Percentiles rank a stretch among this genome's conserved stretches.
Evolutionary conservation across 2,888 invertebrate species (phyloP).

Genomic region (Lycaena phlaeas): DNA sequence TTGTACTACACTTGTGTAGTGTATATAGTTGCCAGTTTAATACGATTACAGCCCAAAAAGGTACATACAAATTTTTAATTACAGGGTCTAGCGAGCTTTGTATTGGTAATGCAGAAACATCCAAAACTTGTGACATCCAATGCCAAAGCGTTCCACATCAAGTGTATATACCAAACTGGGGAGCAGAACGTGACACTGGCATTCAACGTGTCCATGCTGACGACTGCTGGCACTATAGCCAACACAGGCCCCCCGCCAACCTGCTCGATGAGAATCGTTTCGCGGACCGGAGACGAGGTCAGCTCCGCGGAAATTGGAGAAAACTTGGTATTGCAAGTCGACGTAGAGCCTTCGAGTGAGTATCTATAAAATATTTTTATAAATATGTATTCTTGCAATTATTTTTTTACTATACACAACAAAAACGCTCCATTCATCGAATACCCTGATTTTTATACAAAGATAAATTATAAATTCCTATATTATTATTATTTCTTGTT

Average conservation of each 20-base stretch:
- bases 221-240: conserved; percentile 94
- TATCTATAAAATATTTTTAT: no score
- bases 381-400: neutral
- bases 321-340: conserved; percentile 87
- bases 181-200: conserved; percentile 94
- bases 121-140: conserved; percentile 94
- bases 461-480: no score
- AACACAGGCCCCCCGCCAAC: conserved; percentile 96
- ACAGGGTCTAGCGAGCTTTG: conserved; percentile 92
- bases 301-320: conserved; percentile 94
- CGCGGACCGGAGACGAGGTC: conserved; percentile 88
- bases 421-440: no score
- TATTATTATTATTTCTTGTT: no score
- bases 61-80: no score
- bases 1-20: no score
- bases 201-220: conserved; percentile 95
- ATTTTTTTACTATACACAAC: no score
- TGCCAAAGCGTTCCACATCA: conserved; percentile 96
- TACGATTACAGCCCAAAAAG: no score
- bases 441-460: no score
- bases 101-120: conserved; percentile 96
- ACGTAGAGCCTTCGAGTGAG: conserved; percentile 84
- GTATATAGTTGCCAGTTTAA: no score
- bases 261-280: conserved; percentile 93
- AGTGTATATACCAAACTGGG: conserved; percentile 95